These are phyloP conservation scores for Microtus pennsylvanicus DNA, from an alignment of 2,113 vertebrate genomes.

Conservation along the genomic window DNA sequence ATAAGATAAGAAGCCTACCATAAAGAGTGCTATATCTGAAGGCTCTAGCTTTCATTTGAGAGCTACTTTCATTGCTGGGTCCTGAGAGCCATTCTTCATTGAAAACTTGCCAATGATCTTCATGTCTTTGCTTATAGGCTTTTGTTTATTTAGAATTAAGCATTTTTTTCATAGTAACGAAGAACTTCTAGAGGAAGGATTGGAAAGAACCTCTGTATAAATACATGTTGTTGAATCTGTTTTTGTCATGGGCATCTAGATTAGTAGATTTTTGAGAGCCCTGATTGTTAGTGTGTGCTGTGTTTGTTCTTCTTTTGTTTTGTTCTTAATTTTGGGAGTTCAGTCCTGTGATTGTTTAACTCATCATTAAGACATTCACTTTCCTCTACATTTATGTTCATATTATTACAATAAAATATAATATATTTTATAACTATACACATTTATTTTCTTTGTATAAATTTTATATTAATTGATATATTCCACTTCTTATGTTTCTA, in stretches of 20 bases:
- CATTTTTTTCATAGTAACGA: background rate
- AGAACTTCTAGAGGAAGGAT: background rate
- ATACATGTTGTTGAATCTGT: background rate
- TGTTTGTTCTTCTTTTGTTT: background rate
- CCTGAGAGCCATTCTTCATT: background rate
- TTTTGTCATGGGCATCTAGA: background rate
- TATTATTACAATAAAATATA: too few relatives aligned
- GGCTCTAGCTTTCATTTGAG: too few relatives aligned
- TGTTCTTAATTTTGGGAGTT: background rate
- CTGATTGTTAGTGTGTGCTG: background rate
- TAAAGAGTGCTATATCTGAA: background rate
- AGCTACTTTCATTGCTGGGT: background rate
- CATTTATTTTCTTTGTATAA: background rate
- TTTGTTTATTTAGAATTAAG: background rate
- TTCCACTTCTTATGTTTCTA: background rate
- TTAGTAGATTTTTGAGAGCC: background rate
- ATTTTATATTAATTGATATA: constrained; percentile 7
- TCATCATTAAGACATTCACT: background rate
- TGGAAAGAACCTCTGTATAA: background rate
- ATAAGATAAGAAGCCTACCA: background rate
- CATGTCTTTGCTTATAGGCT: background rate
- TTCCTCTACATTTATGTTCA: background rate
- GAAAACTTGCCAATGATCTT: background rate
- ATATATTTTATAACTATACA: too few relatives aligned
- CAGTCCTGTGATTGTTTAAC: background rate